These are phyloP conservation scores for Drosophila rufa DNA, from an alignment of 1,140 invertebrate genomes.

Conservation along the genomic window DNA sequence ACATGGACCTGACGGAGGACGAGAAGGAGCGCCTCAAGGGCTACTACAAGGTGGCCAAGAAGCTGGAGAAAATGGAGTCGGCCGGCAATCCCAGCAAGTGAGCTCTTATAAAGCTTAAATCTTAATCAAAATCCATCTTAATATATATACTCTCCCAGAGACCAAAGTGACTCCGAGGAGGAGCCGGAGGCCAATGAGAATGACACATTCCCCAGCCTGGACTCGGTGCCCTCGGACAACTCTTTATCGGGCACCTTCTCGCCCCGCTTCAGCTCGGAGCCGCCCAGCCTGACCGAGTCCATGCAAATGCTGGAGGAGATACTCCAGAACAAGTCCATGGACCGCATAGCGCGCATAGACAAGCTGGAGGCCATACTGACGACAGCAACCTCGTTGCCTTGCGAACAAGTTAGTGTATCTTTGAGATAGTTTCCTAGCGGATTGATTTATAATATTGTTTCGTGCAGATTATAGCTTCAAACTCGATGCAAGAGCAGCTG, in stretches of 20 bases:
- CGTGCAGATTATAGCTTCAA: slow-evolving; percentile 77
- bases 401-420: slow-evolving; percentile 71
- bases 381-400: slow-evolving; percentile 89
- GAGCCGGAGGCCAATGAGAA: slow-evolving; percentile 89
- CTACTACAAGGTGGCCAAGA: slow-evolving; percentile 96
- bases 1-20: slow-evolving; percentile 96
- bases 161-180: slow-evolving; percentile 89
- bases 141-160: slow-evolving; percentile 73
- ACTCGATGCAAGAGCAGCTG: slow-evolving; percentile 79
- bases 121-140: background rate
- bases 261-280: slow-evolving; percentile 89
- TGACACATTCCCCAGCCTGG: slow-evolving; percentile 91
- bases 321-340: slow-evolving; percentile 92
- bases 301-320: slow-evolving; percentile 96
- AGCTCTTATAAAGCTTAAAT: slow-evolving; percentile 15
- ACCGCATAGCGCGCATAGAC: slow-evolving; percentile 94
- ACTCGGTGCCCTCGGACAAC: slow-evolving; percentile 91
- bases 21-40: slow-evolving; percentile 96
- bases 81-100: slow-evolving; percentile 88
- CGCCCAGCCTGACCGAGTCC: slow-evolving; percentile 95
- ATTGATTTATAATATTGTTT: background rate
- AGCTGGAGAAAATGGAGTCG: slow-evolving; percentile 95
- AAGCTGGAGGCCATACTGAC: slow-evolving; percentile 93
- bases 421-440: background rate
- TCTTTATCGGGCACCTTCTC: slow-evolving; percentile 89